Conservation (phyloP, 2,113 vertebrate genomes). For the Talpa occidentalis region DNA sequence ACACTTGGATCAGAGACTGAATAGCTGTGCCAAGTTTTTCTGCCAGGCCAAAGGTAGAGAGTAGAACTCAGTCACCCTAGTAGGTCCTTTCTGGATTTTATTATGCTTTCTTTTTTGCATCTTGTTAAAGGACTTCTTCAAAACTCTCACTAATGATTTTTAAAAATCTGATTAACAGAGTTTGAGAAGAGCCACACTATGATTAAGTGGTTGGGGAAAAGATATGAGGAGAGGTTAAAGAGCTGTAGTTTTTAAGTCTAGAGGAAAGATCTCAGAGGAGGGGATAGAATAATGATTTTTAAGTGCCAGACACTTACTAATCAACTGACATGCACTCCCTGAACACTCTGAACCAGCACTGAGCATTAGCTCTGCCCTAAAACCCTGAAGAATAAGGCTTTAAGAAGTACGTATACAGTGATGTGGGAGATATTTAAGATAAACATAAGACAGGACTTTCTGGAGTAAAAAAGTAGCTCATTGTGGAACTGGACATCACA, state of each 20-base stretch:
- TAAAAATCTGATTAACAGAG: conserved; percentile 52
- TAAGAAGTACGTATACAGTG: not conserved
- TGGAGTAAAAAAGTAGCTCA: not conserved
- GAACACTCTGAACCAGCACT: not conserved
- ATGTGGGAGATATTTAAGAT: conserved; percentile 31
- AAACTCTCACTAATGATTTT: conserved; percentile 58
- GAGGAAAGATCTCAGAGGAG: conserved; percentile 41
- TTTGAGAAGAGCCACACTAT: conserved; percentile 33
- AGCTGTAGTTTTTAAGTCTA: conserved; percentile 44
- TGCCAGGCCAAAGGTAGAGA: not conserved
- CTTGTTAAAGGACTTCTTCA: conserved; percentile 58
- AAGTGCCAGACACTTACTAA: conserved; percentile 52
- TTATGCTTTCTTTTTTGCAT: conserved; percentile 21
- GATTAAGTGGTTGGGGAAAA: conserved; percentile 47
- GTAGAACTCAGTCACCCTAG: not conserved
- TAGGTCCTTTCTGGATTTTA: not conserved
- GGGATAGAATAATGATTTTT: conserved; percentile 20
- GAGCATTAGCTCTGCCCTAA: not conserved
- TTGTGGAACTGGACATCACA: not conserved
- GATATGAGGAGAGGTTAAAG: not conserved
- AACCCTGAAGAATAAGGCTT: not conserved
- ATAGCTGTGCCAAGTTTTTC: not conserved
- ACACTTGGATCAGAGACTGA: not conserved
- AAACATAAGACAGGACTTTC: conserved; percentile 50
- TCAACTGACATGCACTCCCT: not conserved